These are phyloP conservation scores for Sarotherodon lohbergeri DNA, from an alignment of 2,113 vertebrate genomes.

Conservation along the genomic window DNA sequence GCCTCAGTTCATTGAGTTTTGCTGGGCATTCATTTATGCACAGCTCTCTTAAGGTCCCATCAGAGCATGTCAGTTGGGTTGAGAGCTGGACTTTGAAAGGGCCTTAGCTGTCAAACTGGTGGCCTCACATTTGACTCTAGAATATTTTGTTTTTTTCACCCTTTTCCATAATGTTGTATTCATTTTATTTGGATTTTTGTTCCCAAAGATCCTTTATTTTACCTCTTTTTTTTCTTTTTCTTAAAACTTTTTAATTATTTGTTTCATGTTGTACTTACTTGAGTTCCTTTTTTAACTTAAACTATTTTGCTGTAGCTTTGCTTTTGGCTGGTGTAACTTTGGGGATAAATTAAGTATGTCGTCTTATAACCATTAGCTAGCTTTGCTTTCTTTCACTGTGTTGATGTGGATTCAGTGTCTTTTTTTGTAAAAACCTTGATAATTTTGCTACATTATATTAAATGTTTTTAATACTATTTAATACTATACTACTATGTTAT, in stretches of 20 bases:
- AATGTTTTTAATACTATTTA: not conserved
- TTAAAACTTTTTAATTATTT: not conserved
- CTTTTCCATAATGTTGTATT: not conserved
- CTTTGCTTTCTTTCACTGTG: not conserved
- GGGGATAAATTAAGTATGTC: not conserved
- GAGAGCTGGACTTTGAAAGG: not conserved
- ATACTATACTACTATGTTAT: not conserved
- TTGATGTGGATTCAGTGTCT: not conserved
- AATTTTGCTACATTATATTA: not conserved
- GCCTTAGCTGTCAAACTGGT: not conserved
- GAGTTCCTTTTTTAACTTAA: not conserved
- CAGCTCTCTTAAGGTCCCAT: accelerated
- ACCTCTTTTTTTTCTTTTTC: not conserved
- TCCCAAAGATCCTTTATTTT: accelerated
- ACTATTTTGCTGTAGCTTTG: not conserved
- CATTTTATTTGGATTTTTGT: not conserved
- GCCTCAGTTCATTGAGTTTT: not conserved
- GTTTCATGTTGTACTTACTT: not conserved
- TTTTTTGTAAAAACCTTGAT: not conserved
- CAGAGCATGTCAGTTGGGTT: not conserved
- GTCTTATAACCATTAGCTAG: not conserved
- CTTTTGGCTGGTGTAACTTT: not conserved
- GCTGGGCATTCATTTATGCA: not conserved
- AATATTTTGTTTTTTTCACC: not conserved
- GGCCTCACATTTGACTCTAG: not conserved